Percentiles rank a stretch among this genome's conserved stretches.
Conservation (phyloP, 1,140 invertebrate species). For the Ridgeia piscesae region DNA sequence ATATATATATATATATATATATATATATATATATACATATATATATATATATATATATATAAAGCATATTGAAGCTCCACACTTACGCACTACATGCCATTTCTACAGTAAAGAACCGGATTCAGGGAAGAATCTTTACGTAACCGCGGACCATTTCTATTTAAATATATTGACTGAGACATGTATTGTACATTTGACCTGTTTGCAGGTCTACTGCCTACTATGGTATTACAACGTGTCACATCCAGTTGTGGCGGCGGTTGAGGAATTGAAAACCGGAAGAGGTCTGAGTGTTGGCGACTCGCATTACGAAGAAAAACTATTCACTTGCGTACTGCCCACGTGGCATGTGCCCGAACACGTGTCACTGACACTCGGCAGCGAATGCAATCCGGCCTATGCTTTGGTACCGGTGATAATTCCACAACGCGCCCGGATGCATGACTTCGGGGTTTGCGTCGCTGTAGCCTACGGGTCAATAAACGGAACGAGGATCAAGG, state of each 20-base stretch:
- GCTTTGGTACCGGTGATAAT: neutral
- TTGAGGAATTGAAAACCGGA: conserved; percentile 11
- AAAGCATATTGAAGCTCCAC: too few species aligned
- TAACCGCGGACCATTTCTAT: too few species aligned
- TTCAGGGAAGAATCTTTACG: too few species aligned
- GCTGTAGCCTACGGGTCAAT: conserved; percentile 18
- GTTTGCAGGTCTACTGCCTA: conserved; percentile 12
- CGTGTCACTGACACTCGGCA: conserved; percentile 18
- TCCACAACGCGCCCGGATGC: neutral
- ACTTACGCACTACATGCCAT: too few species aligned
- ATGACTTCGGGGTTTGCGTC: conserved; percentile 21
- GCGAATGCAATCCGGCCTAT: neutral
- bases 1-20: too few species aligned
- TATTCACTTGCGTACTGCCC: conserved; percentile 16
- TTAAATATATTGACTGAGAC: too few species aligned
- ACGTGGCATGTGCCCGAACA: neutral
- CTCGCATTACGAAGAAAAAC: conserved; percentile 15
- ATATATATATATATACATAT: too few species aligned
- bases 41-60: too few species aligned
- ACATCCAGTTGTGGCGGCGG: conserved; percentile 8
- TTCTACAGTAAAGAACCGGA: too few species aligned
- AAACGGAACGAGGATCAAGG: neutral
- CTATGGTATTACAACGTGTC: conserved; percentile 12
- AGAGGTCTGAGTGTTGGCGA: neutral
- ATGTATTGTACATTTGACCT: neutral